Conservation (phyloP, 2,113 vertebrate genomes). For the Ariopsis seemanni region DNA sequence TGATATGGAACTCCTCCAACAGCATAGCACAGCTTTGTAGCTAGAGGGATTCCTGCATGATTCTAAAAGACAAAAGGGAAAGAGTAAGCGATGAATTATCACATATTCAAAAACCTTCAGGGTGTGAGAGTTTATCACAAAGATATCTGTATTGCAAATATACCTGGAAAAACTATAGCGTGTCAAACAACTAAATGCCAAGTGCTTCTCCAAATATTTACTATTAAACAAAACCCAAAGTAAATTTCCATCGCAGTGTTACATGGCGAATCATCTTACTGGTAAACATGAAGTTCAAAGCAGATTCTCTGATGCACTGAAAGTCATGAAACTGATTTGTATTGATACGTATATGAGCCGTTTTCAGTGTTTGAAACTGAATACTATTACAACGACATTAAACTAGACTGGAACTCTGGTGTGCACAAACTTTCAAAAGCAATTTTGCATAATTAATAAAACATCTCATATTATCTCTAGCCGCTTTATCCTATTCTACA, state of each 20-base stretch:
- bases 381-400: background rate
- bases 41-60: conserved; percentile 56
- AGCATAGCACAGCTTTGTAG: conserved; percentile 71
- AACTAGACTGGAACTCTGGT: background rate
- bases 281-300: background rate
- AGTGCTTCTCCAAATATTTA: background rate
- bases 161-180: background rate
- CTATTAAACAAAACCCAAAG: background rate
- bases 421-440: background rate
- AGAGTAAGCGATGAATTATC: background rate
- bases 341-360: background rate
- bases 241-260: background rate
- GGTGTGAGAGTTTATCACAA: background rate
- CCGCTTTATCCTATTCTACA: too few relatives aligned
- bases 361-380: background rate
- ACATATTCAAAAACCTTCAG: background rate
- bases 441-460: background rate
- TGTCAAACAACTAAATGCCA: background rate
- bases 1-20: conserved; percentile 70
- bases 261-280: background rate
- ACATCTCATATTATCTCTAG: background rate
- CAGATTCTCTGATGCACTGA: background rate
- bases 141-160: background rate
- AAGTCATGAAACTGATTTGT: background rate
- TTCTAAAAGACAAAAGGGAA: conserved; percentile 45